Percentiles rank a stretch among this genome's conserved stretches.
Evolutionary conservation across 2,113 vertebrate genomes (phyloP).

Genomic region (Seriola quinqueradiata): DNA sequence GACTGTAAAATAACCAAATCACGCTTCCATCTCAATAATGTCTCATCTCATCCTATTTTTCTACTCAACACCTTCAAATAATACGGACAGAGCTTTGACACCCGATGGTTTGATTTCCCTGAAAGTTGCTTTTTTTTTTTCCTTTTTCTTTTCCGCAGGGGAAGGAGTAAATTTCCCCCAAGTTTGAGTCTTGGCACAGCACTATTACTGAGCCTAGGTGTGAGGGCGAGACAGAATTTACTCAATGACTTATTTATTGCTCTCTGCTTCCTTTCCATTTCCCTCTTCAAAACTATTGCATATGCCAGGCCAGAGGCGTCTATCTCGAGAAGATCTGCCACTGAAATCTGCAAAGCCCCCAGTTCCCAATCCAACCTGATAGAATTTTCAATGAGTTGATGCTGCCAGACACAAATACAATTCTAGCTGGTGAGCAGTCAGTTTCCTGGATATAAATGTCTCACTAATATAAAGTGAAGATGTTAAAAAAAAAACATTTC

Average conservation of each 20-base stretch:
- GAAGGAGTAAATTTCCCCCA: constrained; percentile 37
- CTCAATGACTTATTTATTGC: constrained; percentile 52
- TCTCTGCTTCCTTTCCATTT: constrained; percentile 47
- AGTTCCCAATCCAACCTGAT: constrained; percentile 10
- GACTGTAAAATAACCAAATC: constrained; percentile 60
- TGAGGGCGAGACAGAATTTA: constrained; percentile 34
- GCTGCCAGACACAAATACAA: constrained; percentile 30
- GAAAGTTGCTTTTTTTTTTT: constrained; percentile 1
- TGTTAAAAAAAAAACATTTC: neutral
- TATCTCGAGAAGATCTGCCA: constrained; percentile 33
- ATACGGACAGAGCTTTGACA: constrained; percentile 12
- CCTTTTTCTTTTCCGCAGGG: neutral
- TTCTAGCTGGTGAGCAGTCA: neutral
- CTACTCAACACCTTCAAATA: constrained; percentile 21
- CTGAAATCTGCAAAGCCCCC: constrained; percentile 29
- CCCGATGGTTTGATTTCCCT: constrained; percentile 24
- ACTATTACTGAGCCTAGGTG: constrained; percentile 5
- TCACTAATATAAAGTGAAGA: neutral
- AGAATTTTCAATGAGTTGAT: constrained; percentile 20
- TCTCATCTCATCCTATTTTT: constrained; percentile 35
- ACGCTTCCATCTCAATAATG: constrained; percentile 23
- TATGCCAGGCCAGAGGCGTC: constrained; percentile 20
- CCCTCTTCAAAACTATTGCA: constrained; percentile 24
- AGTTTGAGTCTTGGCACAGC: constrained; percentile 23
- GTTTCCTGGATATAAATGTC: neutral